phyloP scores from a whole-genome alignment of 1,140 invertebrate species.

The Oreohelix idahoensis region DNA sequence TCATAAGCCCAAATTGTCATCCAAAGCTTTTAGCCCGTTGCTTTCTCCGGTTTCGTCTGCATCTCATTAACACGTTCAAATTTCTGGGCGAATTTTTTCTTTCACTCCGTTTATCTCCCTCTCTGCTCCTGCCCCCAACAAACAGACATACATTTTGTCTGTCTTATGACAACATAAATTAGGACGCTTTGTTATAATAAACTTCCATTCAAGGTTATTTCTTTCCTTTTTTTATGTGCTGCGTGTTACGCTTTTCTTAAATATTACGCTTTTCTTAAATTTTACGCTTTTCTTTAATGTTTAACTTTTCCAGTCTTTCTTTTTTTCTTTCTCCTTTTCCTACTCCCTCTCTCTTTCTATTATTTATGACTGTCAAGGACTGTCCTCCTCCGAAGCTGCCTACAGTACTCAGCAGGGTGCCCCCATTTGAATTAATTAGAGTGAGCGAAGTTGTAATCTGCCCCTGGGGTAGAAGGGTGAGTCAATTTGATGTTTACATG shows the following conservation, averaged over 20 bases:
- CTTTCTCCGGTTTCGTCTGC: neutral
- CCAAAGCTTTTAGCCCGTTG: neutral
- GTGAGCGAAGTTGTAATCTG: slow-evolving; percentile 3
- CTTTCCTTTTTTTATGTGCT: neutral
- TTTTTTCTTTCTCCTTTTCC: neutral
- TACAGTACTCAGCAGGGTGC: neutral
- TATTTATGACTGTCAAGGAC: neutral
- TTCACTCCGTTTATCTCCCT: neutral
- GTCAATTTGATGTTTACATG: neutral
- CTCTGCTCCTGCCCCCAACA: too few relatives aligned
- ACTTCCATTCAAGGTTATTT: neutral
- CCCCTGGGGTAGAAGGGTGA: neutral
- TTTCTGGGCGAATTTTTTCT: neutral
- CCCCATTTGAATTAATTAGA: slow-evolving; percentile 2
- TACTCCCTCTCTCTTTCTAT: neutral
- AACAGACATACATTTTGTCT: too few relatives aligned
- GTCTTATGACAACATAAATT: too few relatives aligned
- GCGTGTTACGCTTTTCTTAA: neutral
- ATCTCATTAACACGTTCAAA: neutral
- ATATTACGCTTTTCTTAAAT: neutral
- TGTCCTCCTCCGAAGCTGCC: neutral
- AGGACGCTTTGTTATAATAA: too few relatives aligned
- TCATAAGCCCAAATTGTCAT: neutral
- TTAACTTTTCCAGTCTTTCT: neutral
- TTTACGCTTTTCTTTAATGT: too few relatives aligned